A percentile compares a stretch with the other conserved stretches of the same genome.
Evolutionary conservation across 2,113 vertebrate genomes (phyloP).

Genomic region (Mormoops blainvillei): DNA sequence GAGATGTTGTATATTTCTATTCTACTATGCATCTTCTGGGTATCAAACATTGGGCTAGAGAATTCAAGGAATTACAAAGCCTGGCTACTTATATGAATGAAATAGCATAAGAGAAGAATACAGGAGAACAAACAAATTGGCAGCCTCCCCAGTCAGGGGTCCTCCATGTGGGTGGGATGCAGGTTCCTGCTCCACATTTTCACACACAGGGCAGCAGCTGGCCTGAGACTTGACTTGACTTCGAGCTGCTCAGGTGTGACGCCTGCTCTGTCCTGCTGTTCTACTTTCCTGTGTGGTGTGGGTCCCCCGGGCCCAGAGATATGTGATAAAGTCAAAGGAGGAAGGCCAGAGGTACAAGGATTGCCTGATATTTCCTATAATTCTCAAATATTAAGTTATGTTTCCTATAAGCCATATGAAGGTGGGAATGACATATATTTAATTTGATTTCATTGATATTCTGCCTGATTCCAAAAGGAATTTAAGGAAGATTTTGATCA

Average conservation of each 20-base stretch:
- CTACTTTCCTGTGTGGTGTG: background rate
- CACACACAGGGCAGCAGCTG: background rate
- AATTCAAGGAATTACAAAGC: background rate
- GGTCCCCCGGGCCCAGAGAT: background rate
- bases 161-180: background rate
- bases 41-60: background rate
- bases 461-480: background rate
- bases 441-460: slow-evolving; percentile 15
- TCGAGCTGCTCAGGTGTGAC: background rate
- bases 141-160: background rate
- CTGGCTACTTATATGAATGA: background rate
- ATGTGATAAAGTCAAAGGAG: background rate
- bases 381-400: slow-evolving; percentile 13
- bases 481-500: slow-evolving; percentile 54
- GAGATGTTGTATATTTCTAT: background rate
- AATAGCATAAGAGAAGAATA: background rate
- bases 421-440: background rate
- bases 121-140: background rate
- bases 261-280: background rate
- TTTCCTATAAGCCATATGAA: background rate
- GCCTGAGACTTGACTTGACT: background rate
- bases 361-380: background rate
- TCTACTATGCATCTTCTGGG: background rate
- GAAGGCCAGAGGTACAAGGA: background rate
- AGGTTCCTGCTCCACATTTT: background rate